Evolutionary conservation across 1,140 invertebrate genomes (phyloP), one percentile per base, ranked within the genome.

Genomic region (Ips nitidus): DNA sequence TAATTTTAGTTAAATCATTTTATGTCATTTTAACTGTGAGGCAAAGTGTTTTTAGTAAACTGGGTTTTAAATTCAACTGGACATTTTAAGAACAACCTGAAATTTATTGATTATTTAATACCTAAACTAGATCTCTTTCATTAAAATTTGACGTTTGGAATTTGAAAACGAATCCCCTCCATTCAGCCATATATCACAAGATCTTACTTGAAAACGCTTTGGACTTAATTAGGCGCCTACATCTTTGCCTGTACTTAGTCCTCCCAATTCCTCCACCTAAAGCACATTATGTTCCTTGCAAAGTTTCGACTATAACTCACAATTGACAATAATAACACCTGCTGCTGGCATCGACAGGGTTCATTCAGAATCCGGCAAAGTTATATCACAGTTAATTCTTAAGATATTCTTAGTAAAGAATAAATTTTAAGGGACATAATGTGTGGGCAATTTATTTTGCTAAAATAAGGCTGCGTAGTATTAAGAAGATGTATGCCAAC

Each of bases 271-370:
- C 66, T 69, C 58, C 52, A 69, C 58, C 58, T 40, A 56, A 7
- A 43, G 52, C 66, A 61, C 52, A 62, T 69, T 55, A 69, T 69
- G 66, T 69, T 69, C 59, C 42, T 22, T 47, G 58, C 40, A 69
- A 69, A 62, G 58, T 69, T 69, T 53, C 22, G 50, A 52, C 66
- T 53, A 69, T 69, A 69, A 62, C 59, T 69, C 57, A 69, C 56
- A 56, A 41, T 62, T 69, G 66, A 69, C 66, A 69, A 69, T 69
- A 69, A 69, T 69, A 69, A 62, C 66, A 69, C 66, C 66, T 69
- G 66, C 66, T 69, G 66, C 66, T 69, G 52, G 42, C 52, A 62
- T 69, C 66, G 66, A 69, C 66, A 69, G 58, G 8, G 59, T 59
- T 69, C 66, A 69, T 7, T 69, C 66, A 53, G 47, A n/a, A 50